Conservation (phyloP, 2,888 invertebrate species). For the Melinaea menophilus region DNA sequence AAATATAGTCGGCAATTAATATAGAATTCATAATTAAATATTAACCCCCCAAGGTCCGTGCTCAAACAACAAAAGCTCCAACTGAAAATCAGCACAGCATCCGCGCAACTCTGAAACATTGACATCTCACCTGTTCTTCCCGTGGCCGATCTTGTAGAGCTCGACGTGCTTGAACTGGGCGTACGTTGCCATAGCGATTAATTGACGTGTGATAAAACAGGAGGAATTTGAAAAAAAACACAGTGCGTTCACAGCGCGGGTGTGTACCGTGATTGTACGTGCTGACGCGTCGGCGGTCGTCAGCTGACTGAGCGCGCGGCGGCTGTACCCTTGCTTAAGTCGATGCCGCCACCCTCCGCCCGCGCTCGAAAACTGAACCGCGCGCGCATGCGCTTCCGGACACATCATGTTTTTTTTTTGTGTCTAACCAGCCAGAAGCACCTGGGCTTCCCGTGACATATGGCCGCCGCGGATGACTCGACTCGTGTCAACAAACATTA, state of each 20-base stretch:
- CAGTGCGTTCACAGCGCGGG: slow-evolving; percentile 41
- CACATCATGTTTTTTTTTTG: slow-evolving; percentile 44
- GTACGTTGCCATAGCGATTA: slow-evolving; percentile 88
- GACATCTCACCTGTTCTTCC: slow-evolving; percentile 88
- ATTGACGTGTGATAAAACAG: slow-evolving; percentile 33
- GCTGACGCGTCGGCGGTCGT: slow-evolving; percentile 52
- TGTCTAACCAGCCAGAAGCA: slow-evolving; percentile 36
- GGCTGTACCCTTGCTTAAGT: slow-evolving; percentile 68
- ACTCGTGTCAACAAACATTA: slow-evolving; percentile 40
- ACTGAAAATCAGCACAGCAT: slow-evolving; percentile 44
- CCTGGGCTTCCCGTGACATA: slow-evolving; percentile 45
- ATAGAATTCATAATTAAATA: slow-evolving; percentile 5
- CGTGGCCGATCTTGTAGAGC: slow-evolving; percentile 95
- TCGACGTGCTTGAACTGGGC: slow-evolving; percentile 96
- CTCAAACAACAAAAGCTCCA: slow-evolving; percentile 32
- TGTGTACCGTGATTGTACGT: slow-evolving; percentile 42
- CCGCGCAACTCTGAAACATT: slow-evolving; percentile 41
- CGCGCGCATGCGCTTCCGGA: slow-evolving; percentile 67
- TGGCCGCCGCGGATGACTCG: slow-evolving; percentile 40
- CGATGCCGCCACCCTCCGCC: slow-evolving; percentile 72
- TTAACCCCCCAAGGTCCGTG: slow-evolving; percentile 9
- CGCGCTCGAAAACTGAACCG: slow-evolving; percentile 57
- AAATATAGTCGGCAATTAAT: neutral
- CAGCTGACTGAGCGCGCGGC: slow-evolving; percentile 77
- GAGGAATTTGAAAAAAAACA: slow-evolving; percentile 34